Evolutionary conservation across 2,797 vertebrate genomes (phyloP).

Genomic region (Momotus momota): DNA sequence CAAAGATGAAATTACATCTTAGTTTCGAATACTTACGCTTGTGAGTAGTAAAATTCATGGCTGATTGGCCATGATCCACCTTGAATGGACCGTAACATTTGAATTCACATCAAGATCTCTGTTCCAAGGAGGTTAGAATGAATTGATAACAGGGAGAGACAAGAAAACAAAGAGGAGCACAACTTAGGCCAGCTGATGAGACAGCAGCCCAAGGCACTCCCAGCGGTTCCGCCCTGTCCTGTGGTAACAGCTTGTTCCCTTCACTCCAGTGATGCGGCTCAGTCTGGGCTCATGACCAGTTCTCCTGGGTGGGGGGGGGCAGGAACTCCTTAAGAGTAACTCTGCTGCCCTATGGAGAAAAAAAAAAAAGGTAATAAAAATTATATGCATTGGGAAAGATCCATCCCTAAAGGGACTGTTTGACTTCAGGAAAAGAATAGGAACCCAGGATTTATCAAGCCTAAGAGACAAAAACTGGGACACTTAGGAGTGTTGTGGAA

Average conservation of each 20-base stretch:
- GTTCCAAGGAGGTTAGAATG: not conserved
- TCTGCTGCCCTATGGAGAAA: not conserved
- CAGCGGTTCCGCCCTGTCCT: conserved; percentile 25
- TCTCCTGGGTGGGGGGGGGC: conserved; percentile 19
- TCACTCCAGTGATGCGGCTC: not conserved
- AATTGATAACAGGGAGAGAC: not conserved
- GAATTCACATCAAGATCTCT: not conserved
- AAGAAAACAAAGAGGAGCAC: not conserved
- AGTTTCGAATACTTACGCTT: not conserved
- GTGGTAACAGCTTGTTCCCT: conserved; percentile 47
- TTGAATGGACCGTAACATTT: not conserved
- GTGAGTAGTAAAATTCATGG: not conserved
- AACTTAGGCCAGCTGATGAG: not conserved
- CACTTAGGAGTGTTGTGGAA: fast-evolving
- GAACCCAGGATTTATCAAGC: not conserved
- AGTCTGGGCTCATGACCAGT: conserved; percentile 36
- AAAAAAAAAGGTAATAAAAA: too few relatives aligned
- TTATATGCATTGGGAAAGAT: not conserved
- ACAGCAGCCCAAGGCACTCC: not conserved
- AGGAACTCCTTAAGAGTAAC: not conserved
- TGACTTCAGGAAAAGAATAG: not conserved
- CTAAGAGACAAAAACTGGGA: not conserved
- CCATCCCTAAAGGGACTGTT: not conserved
- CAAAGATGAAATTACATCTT: not conserved
- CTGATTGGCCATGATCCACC: not conserved